A percentile compares a stretch with the other conserved stretches of the same genome.
phyloP scores from a whole-genome alignment of 2,888 invertebrate genomes.

The Nemapogon koenigi region DNA sequence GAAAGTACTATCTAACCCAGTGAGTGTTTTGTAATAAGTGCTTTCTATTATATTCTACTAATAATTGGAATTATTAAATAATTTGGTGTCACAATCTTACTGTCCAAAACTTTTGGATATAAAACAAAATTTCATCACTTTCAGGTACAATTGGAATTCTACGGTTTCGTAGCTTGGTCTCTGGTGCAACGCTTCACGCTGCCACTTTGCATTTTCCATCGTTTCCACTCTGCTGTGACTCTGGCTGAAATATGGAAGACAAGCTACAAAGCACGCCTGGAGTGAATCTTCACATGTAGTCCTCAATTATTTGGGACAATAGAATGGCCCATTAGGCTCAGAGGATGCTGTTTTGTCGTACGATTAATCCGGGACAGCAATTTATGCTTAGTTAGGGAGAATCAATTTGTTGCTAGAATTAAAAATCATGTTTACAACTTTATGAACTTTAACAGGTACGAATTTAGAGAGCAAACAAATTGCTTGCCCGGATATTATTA shows the following conservation, averaged over 20 bases:
- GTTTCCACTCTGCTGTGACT: conserved; percentile 94
- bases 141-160: conserved; percentile 85
- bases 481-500: conserved; percentile 5
- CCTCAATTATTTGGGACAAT: conserved; percentile 1
- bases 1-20: conserved; percentile 92
- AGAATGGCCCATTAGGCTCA: conserved; percentile 9
- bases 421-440: too few relatives aligned
- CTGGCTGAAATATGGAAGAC: conserved; percentile 97
- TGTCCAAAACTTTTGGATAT: too few relatives aligned
- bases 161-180: conserved; percentile 92
- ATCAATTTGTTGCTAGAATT: conserved; percentile 40
- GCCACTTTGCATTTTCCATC: conserved; percentile 95
- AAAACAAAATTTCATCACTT: too few relatives aligned
- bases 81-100: too few relatives aligned
- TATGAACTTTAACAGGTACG: too few relatives aligned
- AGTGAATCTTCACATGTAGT: conserved; percentile 59
- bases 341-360: conserved; percentile 43
- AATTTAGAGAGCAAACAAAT: too few relatives aligned
- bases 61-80: too few relatives aligned
- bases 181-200: conserved; percentile 91
- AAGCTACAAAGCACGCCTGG: conserved; percentile 89
- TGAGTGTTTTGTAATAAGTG: conserved; percentile 41
- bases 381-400: conserved; percentile 36
- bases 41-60: background rate
- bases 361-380: conserved; percentile 52